These are phyloP conservation scores for Lycocerus yunnanus DNA, from an alignment of 2,888 invertebrate species.

Conservation along the genomic window DNA sequence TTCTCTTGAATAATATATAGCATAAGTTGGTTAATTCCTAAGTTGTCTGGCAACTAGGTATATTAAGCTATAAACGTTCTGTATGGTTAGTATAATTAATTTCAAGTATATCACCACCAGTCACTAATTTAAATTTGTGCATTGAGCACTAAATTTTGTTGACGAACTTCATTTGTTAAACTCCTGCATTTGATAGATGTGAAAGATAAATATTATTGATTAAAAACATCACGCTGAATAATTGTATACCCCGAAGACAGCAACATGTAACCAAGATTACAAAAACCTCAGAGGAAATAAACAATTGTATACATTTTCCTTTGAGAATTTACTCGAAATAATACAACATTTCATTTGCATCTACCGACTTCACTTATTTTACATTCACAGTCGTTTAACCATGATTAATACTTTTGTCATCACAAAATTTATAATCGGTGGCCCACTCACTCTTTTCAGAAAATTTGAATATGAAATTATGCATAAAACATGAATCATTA, in stretches of 20 bases:
- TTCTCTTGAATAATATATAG: not conserved
- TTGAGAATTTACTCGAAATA: not conserved
- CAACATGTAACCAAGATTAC: not conserved
- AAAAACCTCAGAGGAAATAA: not conserved
- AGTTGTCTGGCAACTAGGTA: not conserved
- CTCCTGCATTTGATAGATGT: not conserved
- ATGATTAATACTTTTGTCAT: not conserved
- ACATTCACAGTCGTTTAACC: not conserved
- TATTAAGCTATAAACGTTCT: not conserved
- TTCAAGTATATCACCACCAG: not conserved
- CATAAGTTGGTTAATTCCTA: not conserved
- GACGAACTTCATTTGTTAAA: not conserved
- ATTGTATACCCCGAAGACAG: not conserved
- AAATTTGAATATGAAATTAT: not conserved
- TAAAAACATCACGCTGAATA: not conserved
- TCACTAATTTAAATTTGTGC: not conserved
- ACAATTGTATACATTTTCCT: not conserved
- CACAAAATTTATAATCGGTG: not conserved
- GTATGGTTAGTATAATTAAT: not conserved
- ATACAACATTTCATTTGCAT: not conserved
- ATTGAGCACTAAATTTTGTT: not conserved
- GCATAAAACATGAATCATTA: not conserved
- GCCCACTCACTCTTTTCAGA: not conserved
- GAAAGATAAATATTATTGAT: not conserved
- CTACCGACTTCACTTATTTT: not conserved